Evolutionary conservation across 1,140 invertebrate genomes (phyloP).

Genomic region (Leptopilina boulardi): DNA sequence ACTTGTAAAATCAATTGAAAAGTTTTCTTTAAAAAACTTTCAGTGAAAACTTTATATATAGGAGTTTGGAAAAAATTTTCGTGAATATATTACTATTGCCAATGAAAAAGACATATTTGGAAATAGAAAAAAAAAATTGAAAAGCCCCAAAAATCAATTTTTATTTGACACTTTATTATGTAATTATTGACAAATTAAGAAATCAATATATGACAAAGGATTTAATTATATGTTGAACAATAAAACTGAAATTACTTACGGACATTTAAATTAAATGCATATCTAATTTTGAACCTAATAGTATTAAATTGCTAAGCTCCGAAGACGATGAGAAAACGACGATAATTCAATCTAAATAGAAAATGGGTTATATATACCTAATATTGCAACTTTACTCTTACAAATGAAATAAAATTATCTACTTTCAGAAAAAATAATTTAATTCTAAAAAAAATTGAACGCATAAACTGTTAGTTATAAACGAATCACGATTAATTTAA

Average conservation of each 20-base stretch:
- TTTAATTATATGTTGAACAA: not conserved
- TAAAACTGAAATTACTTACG: not conserved
- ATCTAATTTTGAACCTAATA: constrained; percentile 2
- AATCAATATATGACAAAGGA: not conserved
- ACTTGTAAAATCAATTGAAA: not conserved
- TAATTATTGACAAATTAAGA: not conserved
- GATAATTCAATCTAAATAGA: not conserved
- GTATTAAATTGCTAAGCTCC: constrained; percentile 10
- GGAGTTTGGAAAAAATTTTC: no score
- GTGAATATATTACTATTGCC: no score
- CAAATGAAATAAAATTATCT: not conserved
- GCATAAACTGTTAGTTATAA: no score
- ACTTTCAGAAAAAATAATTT: no score
- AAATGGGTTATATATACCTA: not conserved
- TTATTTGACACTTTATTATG: not conserved
- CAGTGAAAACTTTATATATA: no score
- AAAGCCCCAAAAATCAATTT: no score
- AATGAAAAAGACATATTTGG: no score
- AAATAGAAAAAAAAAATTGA: no score
- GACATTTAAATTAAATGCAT: not conserved
- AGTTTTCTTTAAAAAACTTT: not conserved
- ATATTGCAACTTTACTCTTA: not conserved
- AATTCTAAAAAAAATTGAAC: no score
- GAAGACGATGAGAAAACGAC: not conserved
- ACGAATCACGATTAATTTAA: no score